Evolutionary conservation across 2,888 invertebrate genomes (phyloP), one percentile per base, ranked within the genome.

Genomic region (Thereva nobilitata): DNA sequence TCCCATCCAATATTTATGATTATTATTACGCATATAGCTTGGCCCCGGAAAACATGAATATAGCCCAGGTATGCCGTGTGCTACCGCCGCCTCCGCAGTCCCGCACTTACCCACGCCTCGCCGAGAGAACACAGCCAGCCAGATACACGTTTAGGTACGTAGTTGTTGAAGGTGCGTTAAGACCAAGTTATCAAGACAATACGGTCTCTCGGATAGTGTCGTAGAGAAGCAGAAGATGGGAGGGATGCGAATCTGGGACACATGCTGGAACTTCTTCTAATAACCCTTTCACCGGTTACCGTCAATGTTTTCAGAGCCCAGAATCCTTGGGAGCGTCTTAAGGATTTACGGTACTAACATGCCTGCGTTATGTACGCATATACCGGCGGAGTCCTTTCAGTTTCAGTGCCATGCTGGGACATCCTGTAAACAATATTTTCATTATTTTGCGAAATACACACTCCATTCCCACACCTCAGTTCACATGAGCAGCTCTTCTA

Each of bases 1-100:
- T 57, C 50, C 50, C 50, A 66, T 66, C 37, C 66, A 66, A 57
- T 66, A 66, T 66, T 66, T 66, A 57, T 57, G 56, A 57, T 66
- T 66, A 66, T 66, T 56, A 66, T 66, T 66, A 66, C 66, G 55
- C 57, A 66, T 37, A 52, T 47, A 56, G 52, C 42, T 49, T 50
- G 44, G 9, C 50, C 55, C 38, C 52, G 1, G 47, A 12, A 44
- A 65, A 9, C 40, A 49, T 23, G 61, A 23, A 40, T 23, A 23
- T 23, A 23, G 23, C 23, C 23, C 23, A 23, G 23, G 23, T 23
- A 23, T 23, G 23, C 23, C 23, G 23, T 23, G 23, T 23, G 23
- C 1, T 23, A 23, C 23, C n/a, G n/a, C 23, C 23, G 1, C 23
- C 23, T 23, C 23, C 23, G 23, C 23, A 1, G 2, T 2, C 23